Evolutionary conservation across 2,888 invertebrate species (phyloP), one percentile per base, ranked within the genome.

Genomic region (Pheosia gnoma): DNA sequence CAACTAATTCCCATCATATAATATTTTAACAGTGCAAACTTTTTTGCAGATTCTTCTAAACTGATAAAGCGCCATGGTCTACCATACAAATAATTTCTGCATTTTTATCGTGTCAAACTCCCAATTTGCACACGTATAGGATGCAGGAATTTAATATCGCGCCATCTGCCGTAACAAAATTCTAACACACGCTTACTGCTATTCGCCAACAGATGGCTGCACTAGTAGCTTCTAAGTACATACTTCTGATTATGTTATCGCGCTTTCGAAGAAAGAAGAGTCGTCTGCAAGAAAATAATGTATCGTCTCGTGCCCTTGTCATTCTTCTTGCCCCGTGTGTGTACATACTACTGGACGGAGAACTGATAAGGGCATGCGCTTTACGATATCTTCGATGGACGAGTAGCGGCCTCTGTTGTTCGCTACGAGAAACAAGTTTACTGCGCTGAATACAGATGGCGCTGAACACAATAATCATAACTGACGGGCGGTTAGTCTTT

Each of bases 331-430:
- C 98, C 97, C 96, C 96, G 98, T 94, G 94, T 94, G 88, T 93
- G 65, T 94, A 61, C 87, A 93, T 88, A 95, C 96, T 89, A 98
- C 98, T 98, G 98, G 98, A 98, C 98, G 98, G 98, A 98, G 98
- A 98, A 98, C 97, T 98, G 98, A 98, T 98, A 98, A 98, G 98
- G 98, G 98, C 97, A 95, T 96, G 96, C 96, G 96, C 79, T 84
- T 83, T 88, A 82, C 84, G n/a, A 47, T 47, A 2, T n/a, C 47
- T 5, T n/a, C 47, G 47, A 47, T 47, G 8, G 0, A 4, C 5
- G n/a, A 11, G 47, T n/a, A 47, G 47, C 11, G 4, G 4, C 4
- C 9, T 10, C 9, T 43, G 3, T 43, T 43, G 25, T 9, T 8
- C 8, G 9, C 43, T 8, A 43, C 4, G 11, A 47, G n/a, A n/a